Conservation (phyloP, 1,140 invertebrate genomes). For the Trichoplusia ni region DNA sequence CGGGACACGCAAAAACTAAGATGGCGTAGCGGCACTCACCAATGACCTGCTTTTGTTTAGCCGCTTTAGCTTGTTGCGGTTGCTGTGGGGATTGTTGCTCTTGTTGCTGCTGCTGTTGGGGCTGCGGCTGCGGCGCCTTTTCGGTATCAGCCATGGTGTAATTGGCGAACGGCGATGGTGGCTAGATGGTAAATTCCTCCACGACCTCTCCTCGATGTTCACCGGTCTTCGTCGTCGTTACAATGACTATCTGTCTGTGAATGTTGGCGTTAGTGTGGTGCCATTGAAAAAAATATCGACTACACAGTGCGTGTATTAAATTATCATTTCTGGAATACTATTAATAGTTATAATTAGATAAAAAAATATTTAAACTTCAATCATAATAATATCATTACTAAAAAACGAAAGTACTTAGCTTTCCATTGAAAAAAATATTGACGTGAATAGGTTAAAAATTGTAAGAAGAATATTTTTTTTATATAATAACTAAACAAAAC, state of each 20-base stretch:
- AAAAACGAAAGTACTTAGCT: too few species aligned
- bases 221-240: constrained; percentile 62
- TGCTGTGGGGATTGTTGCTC: constrained; percentile 62
- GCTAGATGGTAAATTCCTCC: constrained; percentile 81
- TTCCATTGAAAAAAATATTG: too few species aligned
- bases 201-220: constrained; percentile 81
- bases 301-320: too few species aligned
- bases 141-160: constrained; percentile 82
- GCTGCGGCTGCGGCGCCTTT: constrained; percentile 79
- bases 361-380: too few species aligned
- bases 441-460: too few species aligned
- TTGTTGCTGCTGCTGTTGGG: constrained; percentile 67
- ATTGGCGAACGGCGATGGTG: constrained; percentile 82
- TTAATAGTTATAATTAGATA: too few species aligned
- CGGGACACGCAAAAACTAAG: constrained; percentile 68
- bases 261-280: too few species aligned
- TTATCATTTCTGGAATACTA: too few species aligned
- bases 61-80: constrained; percentile 72
- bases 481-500: too few species aligned
- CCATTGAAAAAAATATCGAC: background rate
- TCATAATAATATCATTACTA: too few species aligned
- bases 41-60: constrained; percentile 80
- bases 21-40: constrained; percentile 78
- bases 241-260: constrained; percentile 35
- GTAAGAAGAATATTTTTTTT: too few species aligned